Conservation (phyloP, 2,113 vertebrate genomes). For the Pygoscelis adeliae region DNA sequence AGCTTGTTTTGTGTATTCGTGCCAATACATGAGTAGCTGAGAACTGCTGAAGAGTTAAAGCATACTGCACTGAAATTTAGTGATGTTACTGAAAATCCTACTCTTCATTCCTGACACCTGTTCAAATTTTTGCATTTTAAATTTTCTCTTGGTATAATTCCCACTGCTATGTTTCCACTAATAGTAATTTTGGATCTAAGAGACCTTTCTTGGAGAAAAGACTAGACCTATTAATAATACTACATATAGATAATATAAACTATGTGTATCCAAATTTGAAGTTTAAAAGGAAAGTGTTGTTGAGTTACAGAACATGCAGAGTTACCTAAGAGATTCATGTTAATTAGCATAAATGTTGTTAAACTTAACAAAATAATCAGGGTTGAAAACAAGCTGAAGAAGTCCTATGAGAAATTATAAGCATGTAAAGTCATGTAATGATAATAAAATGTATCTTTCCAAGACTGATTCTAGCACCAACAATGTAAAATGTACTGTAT, state of each 20-base stretch:
- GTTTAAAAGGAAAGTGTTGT: neutral
- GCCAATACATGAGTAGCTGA: neutral
- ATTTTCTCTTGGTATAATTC: neutral
- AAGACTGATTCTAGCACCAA: neutral
- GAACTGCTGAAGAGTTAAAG: neutral
- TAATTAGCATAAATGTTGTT: neutral
- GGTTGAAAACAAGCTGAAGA: neutral
- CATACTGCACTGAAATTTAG: neutral
- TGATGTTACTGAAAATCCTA: neutral
- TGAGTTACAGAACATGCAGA: neutral
- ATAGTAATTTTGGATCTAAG: neutral
- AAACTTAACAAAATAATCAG: neutral
- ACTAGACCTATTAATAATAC: neutral
- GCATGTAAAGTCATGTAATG: neutral
- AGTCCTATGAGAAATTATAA: neutral
- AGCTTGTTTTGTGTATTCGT: neutral
- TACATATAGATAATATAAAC: neutral
- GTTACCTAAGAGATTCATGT: neutral
- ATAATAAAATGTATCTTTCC: neutral
- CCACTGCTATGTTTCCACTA: neutral
- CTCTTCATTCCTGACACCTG: neutral
- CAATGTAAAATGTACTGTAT: neutral
- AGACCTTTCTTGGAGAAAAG: neutral
- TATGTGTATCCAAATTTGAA: fast-evolving
- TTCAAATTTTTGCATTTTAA: neutral